Evolutionary conservation across 2,797 vertebrate genomes (phyloP).

Genomic region (Pseudochirops cupreus): DNA sequence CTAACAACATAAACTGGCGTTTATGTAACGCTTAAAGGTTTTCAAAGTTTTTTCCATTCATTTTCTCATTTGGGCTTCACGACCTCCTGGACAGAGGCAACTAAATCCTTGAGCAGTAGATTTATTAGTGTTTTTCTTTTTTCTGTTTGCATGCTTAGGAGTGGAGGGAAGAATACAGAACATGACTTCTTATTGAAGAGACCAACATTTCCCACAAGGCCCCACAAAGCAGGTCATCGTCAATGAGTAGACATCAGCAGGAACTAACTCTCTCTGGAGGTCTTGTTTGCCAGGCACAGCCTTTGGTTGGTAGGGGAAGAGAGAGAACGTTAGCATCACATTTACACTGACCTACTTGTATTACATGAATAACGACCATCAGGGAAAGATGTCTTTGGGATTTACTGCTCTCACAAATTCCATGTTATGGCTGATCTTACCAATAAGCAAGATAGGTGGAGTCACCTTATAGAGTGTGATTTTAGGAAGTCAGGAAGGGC

Average conservation of each 20-base stretch:
- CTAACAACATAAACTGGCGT: neutral
- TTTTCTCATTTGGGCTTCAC: neutral
- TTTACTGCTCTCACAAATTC: slow-evolving; percentile 67
- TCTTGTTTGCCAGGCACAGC: neutral
- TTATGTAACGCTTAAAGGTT: neutral
- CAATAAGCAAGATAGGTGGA: slow-evolving; percentile 8
- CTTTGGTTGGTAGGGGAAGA: neutral
- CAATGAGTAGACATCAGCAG: neutral
- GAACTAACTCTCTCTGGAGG: neutral
- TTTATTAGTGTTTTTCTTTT: slow-evolving; percentile 13
- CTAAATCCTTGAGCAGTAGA: slow-evolving; percentile 5
- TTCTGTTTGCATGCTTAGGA: neutral
- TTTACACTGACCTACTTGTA: slow-evolving; percentile 69
- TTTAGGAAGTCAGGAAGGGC: neutral
- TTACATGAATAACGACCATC: slow-evolving; percentile 72
- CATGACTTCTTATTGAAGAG: neutral
- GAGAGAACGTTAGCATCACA: neutral
- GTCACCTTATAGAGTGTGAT: neutral
- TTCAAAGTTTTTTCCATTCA: neutral
- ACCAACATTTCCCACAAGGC: neutral
- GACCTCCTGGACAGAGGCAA: neutral
- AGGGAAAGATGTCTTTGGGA: slow-evolving; percentile 61
- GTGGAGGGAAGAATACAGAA: neutral
- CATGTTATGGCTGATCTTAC: slow-evolving; percentile 48
- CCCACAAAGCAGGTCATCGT: neutral